Evolutionary conservation across 2,888 invertebrate species (phyloP).

Genomic region (Unio pictorum): DNA sequence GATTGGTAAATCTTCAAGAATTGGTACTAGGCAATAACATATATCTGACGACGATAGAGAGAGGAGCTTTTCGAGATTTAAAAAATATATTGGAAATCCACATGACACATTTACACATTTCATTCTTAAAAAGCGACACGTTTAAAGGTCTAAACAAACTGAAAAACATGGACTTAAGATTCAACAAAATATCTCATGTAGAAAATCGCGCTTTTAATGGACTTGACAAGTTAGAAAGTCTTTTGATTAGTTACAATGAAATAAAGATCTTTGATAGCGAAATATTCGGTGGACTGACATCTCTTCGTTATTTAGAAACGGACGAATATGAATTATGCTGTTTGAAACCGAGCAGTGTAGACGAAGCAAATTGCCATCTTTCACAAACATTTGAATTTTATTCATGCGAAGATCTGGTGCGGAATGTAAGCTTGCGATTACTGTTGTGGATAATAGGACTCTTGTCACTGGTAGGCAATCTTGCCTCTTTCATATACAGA

Average conservation of each 20-base stretch:
- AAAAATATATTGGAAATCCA: conserved; percentile 6
- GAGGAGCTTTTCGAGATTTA: conserved; percentile 8
- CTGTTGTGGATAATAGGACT: conserved; percentile 33
- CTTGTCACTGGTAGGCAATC: conserved; percentile 32
- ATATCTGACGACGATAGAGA: conserved; percentile 4
- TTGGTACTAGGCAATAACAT: conserved; percentile 1
- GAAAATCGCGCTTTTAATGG: neutral
- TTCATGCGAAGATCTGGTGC: conserved; percentile 45
- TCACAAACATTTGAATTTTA: conserved; percentile 36
- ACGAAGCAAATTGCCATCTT: conserved; percentile 7
- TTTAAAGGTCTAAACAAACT: too few species aligned
- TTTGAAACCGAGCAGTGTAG: too few species aligned
- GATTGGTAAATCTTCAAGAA: conserved; percentile 7
- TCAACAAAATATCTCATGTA: neutral
- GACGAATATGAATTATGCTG: conserved; percentile 7
- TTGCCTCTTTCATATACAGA: conserved; percentile 19
- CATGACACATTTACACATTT: neutral
- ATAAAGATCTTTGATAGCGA: conserved; percentile 16
- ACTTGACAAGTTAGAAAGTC: conserved; percentile 1
- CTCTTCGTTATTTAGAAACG: conserved; percentile 8
- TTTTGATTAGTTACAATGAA: conserved; percentile 20
- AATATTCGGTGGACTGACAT: conserved; percentile 16
- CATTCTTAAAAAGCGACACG: too few species aligned
- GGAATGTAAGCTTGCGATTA: conserved; percentile 20
- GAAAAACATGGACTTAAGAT: too few species aligned